Conservation (phyloP, 2,797 vertebrate genomes). For the Bradypodion ventrale region DNA sequence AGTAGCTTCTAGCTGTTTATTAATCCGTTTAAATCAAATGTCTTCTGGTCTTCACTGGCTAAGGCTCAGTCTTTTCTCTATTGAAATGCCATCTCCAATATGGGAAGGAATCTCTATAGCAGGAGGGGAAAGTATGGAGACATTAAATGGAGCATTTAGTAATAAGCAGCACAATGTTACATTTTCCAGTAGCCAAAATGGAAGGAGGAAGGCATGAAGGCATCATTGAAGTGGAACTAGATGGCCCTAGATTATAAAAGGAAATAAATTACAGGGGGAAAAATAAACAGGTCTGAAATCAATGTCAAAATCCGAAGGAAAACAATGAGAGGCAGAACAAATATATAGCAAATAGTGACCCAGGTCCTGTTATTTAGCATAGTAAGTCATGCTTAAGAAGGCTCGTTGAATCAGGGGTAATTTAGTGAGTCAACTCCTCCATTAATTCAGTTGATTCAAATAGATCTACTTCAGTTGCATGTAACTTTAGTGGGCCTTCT, state of each 20-base stretch:
- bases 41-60: neutral
- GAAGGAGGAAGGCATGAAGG: neutral
- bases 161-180: neutral
- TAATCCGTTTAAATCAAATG: constrained; percentile 19
- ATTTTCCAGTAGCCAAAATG: neutral
- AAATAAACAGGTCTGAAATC: neutral
- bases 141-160: constrained; percentile 1
- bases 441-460: too few species aligned
- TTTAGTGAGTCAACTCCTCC: too few species aligned
- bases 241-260: neutral
- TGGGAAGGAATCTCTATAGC: constrained; percentile 7
- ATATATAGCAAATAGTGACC: too few species aligned
- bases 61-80: neutral
- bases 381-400: too few species aligned
- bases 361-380: too few species aligned
- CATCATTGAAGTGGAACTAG: neutral
- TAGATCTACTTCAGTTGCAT: too few species aligned
- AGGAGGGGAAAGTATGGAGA: neutral
- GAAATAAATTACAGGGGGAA: neutral
- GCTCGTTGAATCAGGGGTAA: too few species aligned
- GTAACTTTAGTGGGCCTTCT: too few species aligned
- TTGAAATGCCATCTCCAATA: constrained; percentile 25
- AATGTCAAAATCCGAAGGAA: neutral
- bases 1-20: neutral
- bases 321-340: neutral